phyloP scores from a whole-genome alignment of 2,888 invertebrate species.

The Polydrusus pterygomalis region DNA sequence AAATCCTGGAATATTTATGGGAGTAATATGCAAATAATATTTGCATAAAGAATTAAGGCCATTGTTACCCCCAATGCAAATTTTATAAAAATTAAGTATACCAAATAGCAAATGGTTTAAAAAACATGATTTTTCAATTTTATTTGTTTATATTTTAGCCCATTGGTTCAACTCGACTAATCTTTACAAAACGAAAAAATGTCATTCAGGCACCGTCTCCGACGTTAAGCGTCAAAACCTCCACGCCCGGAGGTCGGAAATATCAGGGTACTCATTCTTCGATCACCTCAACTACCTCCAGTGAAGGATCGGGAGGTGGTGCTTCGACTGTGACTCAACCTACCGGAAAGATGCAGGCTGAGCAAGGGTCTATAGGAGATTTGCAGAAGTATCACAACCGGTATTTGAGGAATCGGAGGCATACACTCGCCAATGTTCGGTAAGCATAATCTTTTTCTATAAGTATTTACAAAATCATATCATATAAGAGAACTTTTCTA shows the following conservation, averaged over 20 bases:
- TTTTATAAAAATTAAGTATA: too few relatives aligned
- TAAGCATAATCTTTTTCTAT: constrained; percentile 75
- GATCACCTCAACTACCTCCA: constrained; percentile 64
- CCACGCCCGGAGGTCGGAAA: constrained; percentile 41
- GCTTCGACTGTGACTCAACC: constrained; percentile 49
- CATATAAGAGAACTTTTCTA: too few relatives aligned
- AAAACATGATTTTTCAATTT: too few relatives aligned
- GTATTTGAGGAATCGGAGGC: constrained; percentile 89
- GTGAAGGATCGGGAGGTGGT: constrained; percentile 68
- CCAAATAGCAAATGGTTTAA: too few relatives aligned
- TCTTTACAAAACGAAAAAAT: constrained; percentile 68
- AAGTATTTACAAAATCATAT: too few relatives aligned
- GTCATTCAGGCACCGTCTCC: constrained; percentile 78
- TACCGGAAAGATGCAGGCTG: constrained; percentile 88
- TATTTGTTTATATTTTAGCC: constrained; percentile 63
- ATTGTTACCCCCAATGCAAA: too few relatives aligned
- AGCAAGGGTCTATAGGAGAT: constrained; percentile 93
- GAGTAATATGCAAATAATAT: too few relatives aligned
- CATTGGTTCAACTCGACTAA: constrained; percentile 60
- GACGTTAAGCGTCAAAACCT: constrained; percentile 69
- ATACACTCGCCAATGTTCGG: constrained; percentile 95
- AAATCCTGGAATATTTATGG: too few relatives aligned
- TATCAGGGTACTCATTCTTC: constrained; percentile 65
- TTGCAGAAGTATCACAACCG: constrained; percentile 91
- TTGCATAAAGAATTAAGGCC: too few relatives aligned